Evolutionary conservation across 2,888 invertebrate genomes (phyloP), one percentile per base, ranked within the genome.

Genomic region (Craniophora ligustri): DNA sequence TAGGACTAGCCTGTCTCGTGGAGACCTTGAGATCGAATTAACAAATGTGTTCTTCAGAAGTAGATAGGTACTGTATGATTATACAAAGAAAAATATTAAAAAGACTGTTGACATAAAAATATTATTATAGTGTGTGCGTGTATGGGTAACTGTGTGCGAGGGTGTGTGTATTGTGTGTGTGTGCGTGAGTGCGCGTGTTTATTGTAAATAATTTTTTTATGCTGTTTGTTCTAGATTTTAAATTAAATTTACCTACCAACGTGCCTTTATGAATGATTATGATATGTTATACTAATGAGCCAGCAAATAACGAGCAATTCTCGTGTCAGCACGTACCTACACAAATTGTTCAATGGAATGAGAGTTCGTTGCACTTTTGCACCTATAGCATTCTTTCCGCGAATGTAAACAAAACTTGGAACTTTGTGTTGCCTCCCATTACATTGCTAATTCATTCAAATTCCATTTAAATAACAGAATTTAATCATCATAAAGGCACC

Each of bases 301-400:
- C n/a, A 42, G 47, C 38, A 41, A 45, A 62, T 30, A 32, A 11
- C 13, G 5, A 6, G 2, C 15, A 13, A 4, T 7, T 18, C 31
- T 6, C 16, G 5, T 16, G 18, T 46, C 39, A 34, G 30, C 39
- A 49, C 13, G 10, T 36, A 8, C 11, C 15, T 28, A 5, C 10
- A 11, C 18, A 11, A 40, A 55, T 28, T 32, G 35, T 13, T 55
- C 31, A 28, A 42, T 35, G 13, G 13, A 38, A 57, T 6, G 10
- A 3, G 15, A 49, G 69, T 46, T 55, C 65, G 53, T 46, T 68
- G 56, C 48, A 36, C 65, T 38, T 26, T 34, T 21, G 15, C 4
- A 23, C 18, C n/a, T 35, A 31, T 41, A 13, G 7, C 5, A 0
- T 51, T 36, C 0, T 11, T 61, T 26, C 10, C 6, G 8, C 16